These are phyloP conservation scores for Parambassis ranga DNA, from an alignment of 2,797 vertebrate genomes.

Conservation along the genomic window DNA sequence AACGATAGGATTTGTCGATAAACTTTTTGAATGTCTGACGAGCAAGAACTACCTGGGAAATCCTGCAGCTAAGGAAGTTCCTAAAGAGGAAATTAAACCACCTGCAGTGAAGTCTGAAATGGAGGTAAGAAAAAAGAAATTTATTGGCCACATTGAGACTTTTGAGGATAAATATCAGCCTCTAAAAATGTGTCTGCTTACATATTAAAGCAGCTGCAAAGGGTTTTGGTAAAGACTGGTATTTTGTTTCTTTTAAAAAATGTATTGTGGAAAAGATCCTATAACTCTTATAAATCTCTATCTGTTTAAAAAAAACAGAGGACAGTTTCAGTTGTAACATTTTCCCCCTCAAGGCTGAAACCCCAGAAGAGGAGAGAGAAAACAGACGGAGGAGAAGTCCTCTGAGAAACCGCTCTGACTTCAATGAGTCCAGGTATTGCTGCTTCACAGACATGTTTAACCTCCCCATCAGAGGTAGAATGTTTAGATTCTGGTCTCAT, in stretches of 20 bases:
- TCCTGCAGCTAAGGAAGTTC: conserved; percentile 83
- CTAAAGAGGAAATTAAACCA: conserved; percentile 87
- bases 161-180: background rate
- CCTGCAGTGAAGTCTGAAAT: conserved; percentile 84
- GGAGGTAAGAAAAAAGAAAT: conserved; percentile 75
- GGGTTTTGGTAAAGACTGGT: background rate
- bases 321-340: background rate
- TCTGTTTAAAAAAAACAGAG: background rate
- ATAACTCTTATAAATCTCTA: background rate
- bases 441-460: background rate
- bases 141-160: background rate
- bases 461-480: background rate
- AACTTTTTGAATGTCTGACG: conserved; percentile 95
- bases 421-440: conserved; percentile 90
- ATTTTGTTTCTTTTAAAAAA: background rate
- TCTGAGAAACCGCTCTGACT: conserved; percentile 87
- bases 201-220: background rate
- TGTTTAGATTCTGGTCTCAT: background rate
- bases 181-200: background rate
- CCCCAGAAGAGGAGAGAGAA: conserved; percentile 90
- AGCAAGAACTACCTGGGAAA: conserved; percentile 91
- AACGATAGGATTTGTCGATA: conserved; percentile 97
- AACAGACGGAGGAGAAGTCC: conserved; percentile 93
- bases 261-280: background rate
- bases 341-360: conserved; percentile 62